Percentiles rank a stretch among this genome's conserved stretches.
These are phyloP conservation scores for Proisotoma minuta DNA, from an alignment of 2,888 invertebrate species.

Conservation along the genomic window DNA sequence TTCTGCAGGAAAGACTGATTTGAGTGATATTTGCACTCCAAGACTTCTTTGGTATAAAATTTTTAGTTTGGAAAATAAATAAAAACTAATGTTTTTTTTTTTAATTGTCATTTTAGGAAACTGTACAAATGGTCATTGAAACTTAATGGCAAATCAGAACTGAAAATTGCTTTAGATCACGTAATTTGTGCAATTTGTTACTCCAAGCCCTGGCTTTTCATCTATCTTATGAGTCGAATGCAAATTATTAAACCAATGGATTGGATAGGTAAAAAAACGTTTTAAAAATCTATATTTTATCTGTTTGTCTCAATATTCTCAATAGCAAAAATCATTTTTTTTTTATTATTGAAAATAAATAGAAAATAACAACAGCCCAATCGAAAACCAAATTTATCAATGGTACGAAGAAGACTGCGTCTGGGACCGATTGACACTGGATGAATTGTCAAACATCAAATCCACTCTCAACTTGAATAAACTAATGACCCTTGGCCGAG, in stretches of 20 bases:
- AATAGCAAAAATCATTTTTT: too few relatives aligned
- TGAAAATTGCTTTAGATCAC: slow-evolving; percentile 80
- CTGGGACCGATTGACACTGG: slow-evolving; percentile 56
- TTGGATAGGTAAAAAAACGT: background rate
- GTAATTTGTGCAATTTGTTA: slow-evolving; percentile 80
- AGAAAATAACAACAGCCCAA: too few relatives aligned
- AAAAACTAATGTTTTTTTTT: background rate
- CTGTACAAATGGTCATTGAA: slow-evolving; percentile 71
- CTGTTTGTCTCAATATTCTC: too few relatives aligned
- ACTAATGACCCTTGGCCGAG: slow-evolving; percentile 70
- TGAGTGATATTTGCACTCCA: slow-evolving; percentile 65
- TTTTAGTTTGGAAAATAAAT: background rate
- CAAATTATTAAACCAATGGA: slow-evolving; percentile 47
- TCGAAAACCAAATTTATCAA: slow-evolving; percentile 28
- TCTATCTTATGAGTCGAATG: slow-evolving; percentile 66
- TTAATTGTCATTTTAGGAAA: slow-evolving; percentile 52
- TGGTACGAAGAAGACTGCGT: slow-evolving; percentile 44
- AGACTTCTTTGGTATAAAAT: slow-evolving; percentile 65
- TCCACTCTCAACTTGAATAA: slow-evolving; percentile 59
- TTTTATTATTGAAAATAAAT: too few relatives aligned
- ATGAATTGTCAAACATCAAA: slow-evolving; percentile 57
- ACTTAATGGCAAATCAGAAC: slow-evolving; percentile 64
- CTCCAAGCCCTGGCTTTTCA: slow-evolving; percentile 72
- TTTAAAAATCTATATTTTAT: background rate
- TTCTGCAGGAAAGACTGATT: slow-evolving; percentile 58